Base-by-base conservation (phyloP, 2,888 invertebrate species). In the Anarsia innoxiella region DNA sequence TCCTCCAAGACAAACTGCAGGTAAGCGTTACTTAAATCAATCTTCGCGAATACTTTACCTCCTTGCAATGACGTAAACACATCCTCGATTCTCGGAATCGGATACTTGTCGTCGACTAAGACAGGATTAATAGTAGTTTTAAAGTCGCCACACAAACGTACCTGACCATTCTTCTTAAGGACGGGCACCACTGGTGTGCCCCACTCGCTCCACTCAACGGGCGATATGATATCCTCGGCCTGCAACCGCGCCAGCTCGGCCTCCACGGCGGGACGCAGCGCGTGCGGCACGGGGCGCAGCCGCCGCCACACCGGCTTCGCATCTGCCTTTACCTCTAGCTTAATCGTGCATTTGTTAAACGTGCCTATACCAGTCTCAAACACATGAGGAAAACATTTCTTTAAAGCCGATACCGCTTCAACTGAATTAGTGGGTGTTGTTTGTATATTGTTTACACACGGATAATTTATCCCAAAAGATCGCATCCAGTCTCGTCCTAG, bases 61-160 rank as follows among this genome's bases (percentile, higher is more conserved):
- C 9, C 26, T 3, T 5, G 11, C 4, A 29, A 4, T 6, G 8
- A 6, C 3, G 29, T 12, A 12, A 29, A 29, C 4, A 29, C 29
- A 12, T 44, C 43, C 2, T 44, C 41, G 1, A 41, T 41, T n/a
- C 28, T 27, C 2, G 44, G 44, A 2, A 29, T 3, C 3, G 29
- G 29, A 9, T 38, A 44, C 9, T 23, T 28, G 29, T 26, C 25
- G 8, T 12, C 23, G 2, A 23, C 14, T 13, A 23, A 23, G 25
- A 33, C 25, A 23, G 23, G 25, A n/a, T 33, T 33, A 1, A 23
- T 10, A 6, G 23, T 23, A 12, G 12, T 12, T 12, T 23, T 33
- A 25, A 10, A 33, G 25, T 23, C 23, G 10, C 23, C 25, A 2
- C 25, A 23, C 3, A n/a, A 11, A 23, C 33, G 5, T 9, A 13